Base-by-base conservation (phyloP, 2,113 vertebrate species). In the Cyprinodon variegatus region DNA sequence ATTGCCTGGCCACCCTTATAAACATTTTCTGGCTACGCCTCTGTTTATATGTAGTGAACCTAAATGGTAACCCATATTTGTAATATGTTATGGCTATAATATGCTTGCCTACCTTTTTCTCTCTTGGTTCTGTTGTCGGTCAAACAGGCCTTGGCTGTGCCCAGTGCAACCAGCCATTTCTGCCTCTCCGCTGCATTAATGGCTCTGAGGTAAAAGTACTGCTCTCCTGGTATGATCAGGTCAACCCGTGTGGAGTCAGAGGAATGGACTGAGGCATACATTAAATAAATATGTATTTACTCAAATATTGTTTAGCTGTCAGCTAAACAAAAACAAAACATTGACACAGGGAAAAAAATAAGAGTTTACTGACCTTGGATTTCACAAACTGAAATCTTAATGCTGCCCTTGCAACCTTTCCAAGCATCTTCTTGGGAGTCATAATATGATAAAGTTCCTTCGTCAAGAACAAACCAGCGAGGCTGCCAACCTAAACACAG, bases 341-440 rank as follows among this genome's bases (percentile, higher is more conserved):
- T 11, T 39, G 9, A 5, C 17, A 40, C 1, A 11, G 9, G 11
- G 3, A 66, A 13, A 62, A 9, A 37, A 2, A 29, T 29, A 29
- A 29, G 29, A 50, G n/a, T n/a, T 43, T 66, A 74, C 87, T 0
- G 3, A 99, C 98, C 98, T 97, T 98, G 97, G 89, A 99, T 99
- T 96, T 99, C 98, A 93, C 98, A 99, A 77, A 99, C 97, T 0
- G 97, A 97, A 90, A 99, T 96, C 76, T 98, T 97, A 82, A 99
- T 98, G 94, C 98, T 99, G 89, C 98, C 97, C 71, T 99, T 99
- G 91, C 98, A 98, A 22, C 98, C 98, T 88, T 99, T 99, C 96
- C 97, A 99, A 29, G 96, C 97, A 85, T 99, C 97, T 93, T 99
- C 97, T 86, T 96, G 95, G 43, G 97, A 99, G 87, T 99, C 98